phyloP scores from a whole-genome alignment of 2,797 vertebrate genomes.

The Ptychadena robeensis region DNA sequence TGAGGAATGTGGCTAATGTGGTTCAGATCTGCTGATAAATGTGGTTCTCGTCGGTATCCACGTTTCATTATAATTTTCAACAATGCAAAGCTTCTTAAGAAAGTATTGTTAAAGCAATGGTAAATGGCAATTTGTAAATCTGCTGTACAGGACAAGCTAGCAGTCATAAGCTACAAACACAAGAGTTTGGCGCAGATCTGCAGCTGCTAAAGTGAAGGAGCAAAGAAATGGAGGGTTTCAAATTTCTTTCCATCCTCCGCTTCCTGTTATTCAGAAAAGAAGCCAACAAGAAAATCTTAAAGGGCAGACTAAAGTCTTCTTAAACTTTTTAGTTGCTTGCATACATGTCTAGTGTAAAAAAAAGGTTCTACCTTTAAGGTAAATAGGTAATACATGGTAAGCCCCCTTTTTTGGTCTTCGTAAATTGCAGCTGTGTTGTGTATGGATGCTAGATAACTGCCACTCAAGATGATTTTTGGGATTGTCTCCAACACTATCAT shows the following conservation, averaged over 20 bases:
- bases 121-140: neutral
- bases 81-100: neutral
- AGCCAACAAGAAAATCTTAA: constrained; percentile 55
- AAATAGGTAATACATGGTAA: neutral
- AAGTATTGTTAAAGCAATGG: neutral
- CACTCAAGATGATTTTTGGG: too few species aligned
- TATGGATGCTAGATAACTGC: too few species aligned
- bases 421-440: too few species aligned
- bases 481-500: too few species aligned
- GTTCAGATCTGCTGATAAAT: neutral
- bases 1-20: neutral
- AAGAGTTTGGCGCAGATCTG: constrained; percentile 54
- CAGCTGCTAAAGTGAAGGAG: constrained; percentile 60
- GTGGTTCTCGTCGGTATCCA: neutral
- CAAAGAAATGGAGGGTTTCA: constrained; percentile 64
- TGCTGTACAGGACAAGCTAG: neutral
- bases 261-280: constrained; percentile 68
- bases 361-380: neutral
- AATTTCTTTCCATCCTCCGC: constrained; percentile 64
- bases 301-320: neutral
- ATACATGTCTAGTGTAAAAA: too few species aligned
- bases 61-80: neutral
- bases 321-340: neutral
- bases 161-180: neutral
- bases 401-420: too few species aligned